Percentiles rank a stretch among this genome's conserved stretches.
Conservation (phyloP, 2,888 invertebrate genomes). For the Agriotes lineatus region DNA sequence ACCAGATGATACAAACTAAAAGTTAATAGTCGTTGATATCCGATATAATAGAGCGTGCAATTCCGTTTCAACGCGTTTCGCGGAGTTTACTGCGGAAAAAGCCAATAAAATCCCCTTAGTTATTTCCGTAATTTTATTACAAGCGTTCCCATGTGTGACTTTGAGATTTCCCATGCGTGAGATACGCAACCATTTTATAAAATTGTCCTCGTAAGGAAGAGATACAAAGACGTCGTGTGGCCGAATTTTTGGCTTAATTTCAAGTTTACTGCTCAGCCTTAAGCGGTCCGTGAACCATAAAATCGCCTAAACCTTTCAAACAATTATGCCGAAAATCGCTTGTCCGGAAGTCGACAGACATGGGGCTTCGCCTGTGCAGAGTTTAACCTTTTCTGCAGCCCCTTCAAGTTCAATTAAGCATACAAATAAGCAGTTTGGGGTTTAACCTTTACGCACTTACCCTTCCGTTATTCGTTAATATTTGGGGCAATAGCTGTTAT, state of each 20-base stretch:
- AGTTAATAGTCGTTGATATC: slow-evolving; percentile 12
- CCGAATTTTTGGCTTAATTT: not conserved
- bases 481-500: too few relatives aligned
- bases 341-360: not conserved
- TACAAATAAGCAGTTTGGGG: slow-evolving; percentile 3
- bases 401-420: slow-evolving; percentile 4
- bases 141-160: slow-evolving; percentile 32
- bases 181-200: slow-evolving; percentile 25
- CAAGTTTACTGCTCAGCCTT: not conserved
- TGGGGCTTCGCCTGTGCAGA: not conserved
- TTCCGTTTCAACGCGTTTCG: slow-evolving; percentile 10
- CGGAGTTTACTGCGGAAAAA: slow-evolving; percentile 18
- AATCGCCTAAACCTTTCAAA: not conserved
- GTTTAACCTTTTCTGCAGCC: slow-evolving; percentile 5
- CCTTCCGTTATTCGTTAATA: not conserved
- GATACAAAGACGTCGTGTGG: not conserved
- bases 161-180: slow-evolving; percentile 32
- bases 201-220: slow-evolving; percentile 26
- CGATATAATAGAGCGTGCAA: slow-evolving; percentile 8
- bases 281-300: not conserved
- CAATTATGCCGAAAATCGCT: not conserved
- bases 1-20: not conserved
- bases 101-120: slow-evolving; percentile 28
- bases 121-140: slow-evolving; percentile 32
- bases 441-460: not conserved